Evolutionary conservation across 2,797 vertebrate species (phyloP), one percentile per base, ranked within the genome.

Genomic region (Notolabrus celidotus): DNA sequence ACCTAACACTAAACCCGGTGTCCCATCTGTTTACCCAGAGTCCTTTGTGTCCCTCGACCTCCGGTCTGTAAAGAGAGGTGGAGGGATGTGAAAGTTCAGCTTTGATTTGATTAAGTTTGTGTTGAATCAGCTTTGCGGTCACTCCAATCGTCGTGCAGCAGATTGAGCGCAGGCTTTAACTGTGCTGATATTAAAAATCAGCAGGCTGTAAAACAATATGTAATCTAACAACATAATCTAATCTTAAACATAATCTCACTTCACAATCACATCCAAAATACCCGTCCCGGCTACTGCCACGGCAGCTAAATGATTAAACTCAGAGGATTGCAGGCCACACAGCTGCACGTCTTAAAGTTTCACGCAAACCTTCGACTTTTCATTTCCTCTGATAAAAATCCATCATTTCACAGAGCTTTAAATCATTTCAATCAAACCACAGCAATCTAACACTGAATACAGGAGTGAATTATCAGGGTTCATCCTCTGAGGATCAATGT

Each of bases 51-150:
- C 2, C 19, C 12, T 15, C 12, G 33, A 50, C 68, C 33, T 65
- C 33, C 62, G 62, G 42, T 57, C 45, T 72, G 31, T 51, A 10
- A 31, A 29, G 34, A 20, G 41, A 52, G 17, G 17, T 39, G 36
- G 64, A 66, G 53, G 57, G 61, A 57, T 17, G 53, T 39, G 54
- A 39, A 70, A 77, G 71, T 83, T 73, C 33, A 78, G 64, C 69
- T 85, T 85, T 84, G 78, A 85, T 75, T 86, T 81, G 71, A 85
- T 83, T 71, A 69, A 47, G 68, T 94, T 94, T 75, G 45, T 88
- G 87, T 93, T 91, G 94, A 95, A 96, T 95, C 94, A 95, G 95
- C 93, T 96, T 96, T 95, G 90, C 92, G 93, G 64, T 46, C 89
- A 93, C 91, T 95, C 79, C 95, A 95, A 95, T 95, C 93, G 93